These are phyloP conservation scores for Microtus ochrogaster DNA, from an alignment of 2,113 vertebrate genomes.

Conservation along the genomic window DNA sequence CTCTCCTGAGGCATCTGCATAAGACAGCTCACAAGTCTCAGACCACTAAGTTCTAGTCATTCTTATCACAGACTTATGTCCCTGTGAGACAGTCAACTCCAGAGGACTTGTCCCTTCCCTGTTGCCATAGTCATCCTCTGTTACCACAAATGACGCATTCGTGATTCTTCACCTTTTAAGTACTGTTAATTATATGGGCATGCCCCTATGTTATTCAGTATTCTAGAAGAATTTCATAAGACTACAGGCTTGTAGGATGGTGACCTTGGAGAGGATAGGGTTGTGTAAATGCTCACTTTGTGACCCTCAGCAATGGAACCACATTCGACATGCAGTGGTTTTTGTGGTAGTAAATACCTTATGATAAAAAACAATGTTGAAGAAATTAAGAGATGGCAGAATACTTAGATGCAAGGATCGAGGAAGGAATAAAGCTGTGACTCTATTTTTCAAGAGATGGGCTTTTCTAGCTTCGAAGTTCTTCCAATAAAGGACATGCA, in stretches of 20 bases:
- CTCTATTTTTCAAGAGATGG: background rate
- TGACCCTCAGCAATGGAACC: background rate
- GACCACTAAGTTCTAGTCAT: background rate
- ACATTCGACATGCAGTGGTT: background rate
- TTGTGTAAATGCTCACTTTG: background rate
- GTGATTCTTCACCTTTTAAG: background rate
- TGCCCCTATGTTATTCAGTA: background rate
- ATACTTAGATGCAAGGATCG: background rate
- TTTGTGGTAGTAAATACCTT: background rate
- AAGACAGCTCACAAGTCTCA: background rate
- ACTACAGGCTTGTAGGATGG: background rate
- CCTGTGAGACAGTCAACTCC: background rate
- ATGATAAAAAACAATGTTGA: background rate
- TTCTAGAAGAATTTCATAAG: background rate
- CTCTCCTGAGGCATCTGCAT: background rate
- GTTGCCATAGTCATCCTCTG: background rate
- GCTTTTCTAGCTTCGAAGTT: background rate
- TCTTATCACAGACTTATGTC: background rate
- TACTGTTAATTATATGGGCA: background rate
- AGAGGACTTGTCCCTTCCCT: no score
- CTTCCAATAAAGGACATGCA: background rate
- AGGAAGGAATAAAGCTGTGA: background rate
- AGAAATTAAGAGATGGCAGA: background rate
- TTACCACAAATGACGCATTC: background rate
- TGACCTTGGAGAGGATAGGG: background rate